A percentile compares a stretch with the other conserved stretches of the same genome.
phyloP scores from a whole-genome alignment of 2,797 vertebrate genomes.

The Schizopygopsis malacanthus region DNA sequence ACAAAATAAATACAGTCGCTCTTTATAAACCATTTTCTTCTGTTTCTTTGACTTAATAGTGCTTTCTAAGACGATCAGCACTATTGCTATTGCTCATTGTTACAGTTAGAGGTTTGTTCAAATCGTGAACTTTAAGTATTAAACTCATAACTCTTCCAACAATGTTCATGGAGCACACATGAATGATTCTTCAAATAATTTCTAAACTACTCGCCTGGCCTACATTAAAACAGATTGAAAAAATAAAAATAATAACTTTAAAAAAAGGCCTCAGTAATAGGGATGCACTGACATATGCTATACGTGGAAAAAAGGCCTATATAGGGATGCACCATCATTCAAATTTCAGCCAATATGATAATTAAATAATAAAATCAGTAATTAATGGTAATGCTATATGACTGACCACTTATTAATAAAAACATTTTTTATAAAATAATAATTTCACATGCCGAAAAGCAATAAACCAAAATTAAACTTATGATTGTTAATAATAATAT shows the following conservation, averaged over 20 bases:
- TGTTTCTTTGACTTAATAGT: not conserved
- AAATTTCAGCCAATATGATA: not conserved
- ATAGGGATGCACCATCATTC: too few species aligned
- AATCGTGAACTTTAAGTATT: not conserved
- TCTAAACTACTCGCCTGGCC: not conserved
- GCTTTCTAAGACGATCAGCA: not conserved
- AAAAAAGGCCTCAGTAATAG: not conserved
- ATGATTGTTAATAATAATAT: too few species aligned
- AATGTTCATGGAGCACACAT: not conserved
- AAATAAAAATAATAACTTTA: not conserved
- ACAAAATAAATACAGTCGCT: not conserved
- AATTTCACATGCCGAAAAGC: not conserved
- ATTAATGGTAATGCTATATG: not conserved
- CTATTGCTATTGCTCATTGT: not conserved
- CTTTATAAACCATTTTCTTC: not conserved
- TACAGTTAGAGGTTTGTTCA: not conserved
- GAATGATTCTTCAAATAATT: not conserved
- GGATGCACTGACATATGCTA: not conserved
- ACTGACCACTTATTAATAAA: not conserved
- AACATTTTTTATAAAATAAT: not conserved
- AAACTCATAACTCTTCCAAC: slow-evolving; percentile 4
- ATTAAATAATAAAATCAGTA: not conserved
- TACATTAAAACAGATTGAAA: not conserved
- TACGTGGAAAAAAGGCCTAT: not conserved
- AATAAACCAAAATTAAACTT: not conserved